Conservation (phyloP, 1,140 invertebrate species). For the Drosophila repleta region DNA sequence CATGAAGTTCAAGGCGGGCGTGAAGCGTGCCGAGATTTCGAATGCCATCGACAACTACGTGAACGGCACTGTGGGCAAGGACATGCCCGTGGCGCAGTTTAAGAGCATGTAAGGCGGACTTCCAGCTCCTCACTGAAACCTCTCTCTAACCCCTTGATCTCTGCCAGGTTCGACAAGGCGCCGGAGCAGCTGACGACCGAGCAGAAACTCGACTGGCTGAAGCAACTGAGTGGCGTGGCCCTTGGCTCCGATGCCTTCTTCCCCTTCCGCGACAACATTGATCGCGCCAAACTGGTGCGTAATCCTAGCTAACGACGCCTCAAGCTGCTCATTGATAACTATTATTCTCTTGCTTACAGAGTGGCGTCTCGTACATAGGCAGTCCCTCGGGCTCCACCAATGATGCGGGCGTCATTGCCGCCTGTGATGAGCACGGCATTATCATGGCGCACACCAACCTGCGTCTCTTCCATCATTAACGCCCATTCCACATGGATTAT, state of each 20-base stretch:
- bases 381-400: slow-evolving; percentile 97
- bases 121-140: neutral
- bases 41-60: slow-evolving; percentile 99
- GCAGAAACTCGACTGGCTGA: slow-evolving; percentile 92
- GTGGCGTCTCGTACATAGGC: slow-evolving; percentile 96
- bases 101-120: slow-evolving; percentile 61
- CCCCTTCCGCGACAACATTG: slow-evolving; percentile 98
- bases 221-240: slow-evolving; percentile 92
- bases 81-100: slow-evolving; percentile 84
- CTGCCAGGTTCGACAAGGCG: slow-evolving; percentile 88
- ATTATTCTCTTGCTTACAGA: slow-evolving; percentile 86
- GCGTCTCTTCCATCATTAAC: slow-evolving; percentile 97
- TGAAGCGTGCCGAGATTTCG: slow-evolving; percentile 96
- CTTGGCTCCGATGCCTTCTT: slow-evolving; percentile 99
- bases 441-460: slow-evolving; percentile 95
- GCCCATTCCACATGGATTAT: neutral
- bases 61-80: slow-evolving; percentile 92
- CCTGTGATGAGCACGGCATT: slow-evolving; percentile 96
- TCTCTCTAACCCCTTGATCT: neutral
- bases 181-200: slow-evolving; percentile 88
- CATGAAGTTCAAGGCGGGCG: slow-evolving; percentile 95
- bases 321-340: neutral
- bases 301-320: neutral
- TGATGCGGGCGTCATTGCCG: slow-evolving; percentile 94
- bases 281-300: slow-evolving; percentile 94